Base-by-base conservation (phyloP, 2,888 invertebrate species). In the Seira musarum region DNA sequence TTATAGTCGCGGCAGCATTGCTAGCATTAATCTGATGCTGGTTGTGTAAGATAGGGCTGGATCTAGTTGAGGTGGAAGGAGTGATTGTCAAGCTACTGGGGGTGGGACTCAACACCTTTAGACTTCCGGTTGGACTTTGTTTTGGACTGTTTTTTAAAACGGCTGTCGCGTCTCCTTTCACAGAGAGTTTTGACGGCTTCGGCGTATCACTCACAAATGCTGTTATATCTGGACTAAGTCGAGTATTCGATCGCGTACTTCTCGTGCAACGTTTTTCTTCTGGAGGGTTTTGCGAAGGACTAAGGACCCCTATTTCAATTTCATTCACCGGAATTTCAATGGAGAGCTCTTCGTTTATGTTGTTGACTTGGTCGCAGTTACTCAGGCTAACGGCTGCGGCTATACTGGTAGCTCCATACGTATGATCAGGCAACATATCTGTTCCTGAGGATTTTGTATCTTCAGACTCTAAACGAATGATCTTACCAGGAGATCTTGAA, bases 261-360 rank as follows among this genome's bases (percentile, higher is more conserved):
- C 88, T 84, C 6, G 87, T 84, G 69, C 87, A 81, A 79, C 88
- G 86, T 79, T 87, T 86, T 82, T 88, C 87, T 91, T 92, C 82
- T 90, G 71, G 69, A 25, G 73, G 65, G 72, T 70, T 70, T 21
- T 70, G 71, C 2, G 67, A 73, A 10, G 85, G 82, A 65, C 81
- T 82, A 17, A 77, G 68, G 0, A 70, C 46, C 10, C 8, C 89
- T 89, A 69, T 92, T 91, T 90, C 82, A 15, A 83, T 53, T 49
- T 85, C 85, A 30, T 82, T 83, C 89, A 81, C 91, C 2, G 96
- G 96, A 86, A 96, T 96, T 88, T 96, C 96, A 87, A 96, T 96
- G 1, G 95, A 91, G 87, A 96, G 91, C 88, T 79, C 81, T 60
- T 84, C 77, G 22, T 80, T 75, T 15, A 84, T 40, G 21, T 70